Evolutionary conservation across 2,113 vertebrate species (phyloP).

Genomic region (Sapajus apella): DNA sequence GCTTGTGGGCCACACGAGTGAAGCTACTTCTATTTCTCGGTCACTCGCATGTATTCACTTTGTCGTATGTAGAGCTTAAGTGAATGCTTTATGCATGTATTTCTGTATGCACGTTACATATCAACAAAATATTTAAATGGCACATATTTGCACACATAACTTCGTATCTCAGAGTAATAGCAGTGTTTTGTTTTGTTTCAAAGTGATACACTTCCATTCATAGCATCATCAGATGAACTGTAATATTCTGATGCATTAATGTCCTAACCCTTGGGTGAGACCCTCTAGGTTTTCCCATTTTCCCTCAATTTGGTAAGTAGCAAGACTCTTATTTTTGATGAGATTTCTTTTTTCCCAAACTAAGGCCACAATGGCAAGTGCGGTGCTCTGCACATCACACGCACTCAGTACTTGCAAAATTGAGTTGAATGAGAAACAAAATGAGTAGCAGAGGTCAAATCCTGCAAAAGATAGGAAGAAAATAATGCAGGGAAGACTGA

Average conservation of each 20-base stretch:
- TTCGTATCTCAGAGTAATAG: not conserved
- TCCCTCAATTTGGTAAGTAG: not conserved
- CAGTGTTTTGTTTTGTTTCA: not conserved
- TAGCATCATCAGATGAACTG: not conserved
- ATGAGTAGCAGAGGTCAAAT: not conserved
- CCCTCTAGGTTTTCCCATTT: not conserved
- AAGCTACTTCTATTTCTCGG: not conserved
- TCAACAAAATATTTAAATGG: not conserved
- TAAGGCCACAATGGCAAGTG: not conserved
- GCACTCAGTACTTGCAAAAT: not conserved
- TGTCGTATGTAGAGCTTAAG: not conserved
- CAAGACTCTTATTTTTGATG: not conserved
- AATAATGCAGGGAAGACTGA: not conserved
- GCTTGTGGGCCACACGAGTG: not conserved
- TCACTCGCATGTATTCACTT: not conserved
- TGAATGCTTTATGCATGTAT: not conserved
- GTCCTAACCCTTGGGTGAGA: not conserved
- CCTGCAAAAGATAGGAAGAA: too few relatives aligned
- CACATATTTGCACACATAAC: not conserved
- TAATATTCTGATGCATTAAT: not conserved
- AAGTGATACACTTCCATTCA: not conserved
- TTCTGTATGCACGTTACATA: not conserved
- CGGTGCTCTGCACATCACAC: accelerated
- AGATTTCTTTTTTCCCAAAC: not conserved
- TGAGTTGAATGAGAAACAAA: not conserved